Base-by-base conservation (phyloP, 2,888 invertebrate genomes). In the Brachycybe producta region DNA sequence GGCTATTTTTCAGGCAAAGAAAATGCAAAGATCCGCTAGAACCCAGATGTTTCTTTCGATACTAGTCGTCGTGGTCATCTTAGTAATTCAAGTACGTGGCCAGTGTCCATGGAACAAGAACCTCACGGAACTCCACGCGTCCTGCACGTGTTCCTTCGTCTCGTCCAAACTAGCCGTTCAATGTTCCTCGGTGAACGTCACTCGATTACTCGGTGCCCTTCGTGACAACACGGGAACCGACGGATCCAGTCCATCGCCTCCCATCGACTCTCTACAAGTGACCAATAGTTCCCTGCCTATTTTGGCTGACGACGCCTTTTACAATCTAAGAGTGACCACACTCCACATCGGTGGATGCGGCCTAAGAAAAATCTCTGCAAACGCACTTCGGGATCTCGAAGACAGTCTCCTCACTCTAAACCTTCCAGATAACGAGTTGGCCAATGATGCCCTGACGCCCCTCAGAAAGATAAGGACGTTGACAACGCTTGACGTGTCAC, bases 71-170 rank as follows among this genome's bases (percentile, higher is more conserved):
- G n/a, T n/a, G n/a, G n/a, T n/a, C n/a, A n/a, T n/a, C n/a, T n/a
- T n/a, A n/a, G n/a, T n/a, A n/a, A n/a, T n/a, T n/a, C n/a, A n/a
- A n/a, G 40, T 38, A 5, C 2, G 7, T 11, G 34, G 36, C 11
- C 82, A 84, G 62, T 91, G 91, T 68, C 88, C 90, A 1, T 88
- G 88, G 87, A 81, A 82, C 60, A 74, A 76, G 52, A 78, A 81
- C 54, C 73, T 80, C 23, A 73, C 75, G 42, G 80, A 81, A 53
- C 75, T 91, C 54, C 84, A 85, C 62, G 76, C 82, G 43, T 79
- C 84, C 40, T 91, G 91, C 67, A 57, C 23, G 44, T 60, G 30
- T 55, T 57, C 44, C 52, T 60, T 26, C 58, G 59, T 51, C 47
- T 45, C 78, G 84, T 45, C 91, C 90, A 67, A 58, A 34, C 47